phyloP scores from a whole-genome alignment of 2,797 vertebrate genomes.

The Macrochelys suwanniensis region DNA sequence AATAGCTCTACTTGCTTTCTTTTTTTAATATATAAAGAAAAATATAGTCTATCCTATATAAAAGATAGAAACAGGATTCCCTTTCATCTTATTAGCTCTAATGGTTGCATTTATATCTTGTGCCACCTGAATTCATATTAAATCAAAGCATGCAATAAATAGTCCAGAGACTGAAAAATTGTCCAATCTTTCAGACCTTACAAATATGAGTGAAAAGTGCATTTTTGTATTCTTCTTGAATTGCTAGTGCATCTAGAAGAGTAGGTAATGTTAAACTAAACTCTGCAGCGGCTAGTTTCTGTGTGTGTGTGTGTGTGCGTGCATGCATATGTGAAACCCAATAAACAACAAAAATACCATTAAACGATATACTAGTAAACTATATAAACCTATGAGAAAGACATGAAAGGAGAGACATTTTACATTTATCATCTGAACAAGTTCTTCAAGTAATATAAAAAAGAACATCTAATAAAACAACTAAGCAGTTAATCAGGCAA shows the following conservation, averaged over 20 bases:
- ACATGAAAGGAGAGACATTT: neutral
- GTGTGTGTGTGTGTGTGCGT: too few species aligned
- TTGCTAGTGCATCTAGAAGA: slow-evolving; percentile 7
- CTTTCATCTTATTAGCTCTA: neutral
- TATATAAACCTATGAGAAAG: neutral
- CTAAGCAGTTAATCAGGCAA: neutral
- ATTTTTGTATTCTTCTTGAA: slow-evolving; percentile 2
- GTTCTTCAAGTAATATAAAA: neutral
- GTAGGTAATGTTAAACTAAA: neutral
- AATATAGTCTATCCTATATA: neutral
- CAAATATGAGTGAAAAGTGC: neutral
- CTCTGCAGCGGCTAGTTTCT: neutral
- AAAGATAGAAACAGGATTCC: neutral
- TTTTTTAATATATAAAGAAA: neutral
- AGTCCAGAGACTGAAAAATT: neutral
- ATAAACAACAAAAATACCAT: too few species aligned
- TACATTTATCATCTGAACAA: neutral
- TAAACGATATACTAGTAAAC: neutral
- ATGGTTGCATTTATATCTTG: neutral
- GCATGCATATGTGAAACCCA: neutral
- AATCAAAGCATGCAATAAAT: neutral
- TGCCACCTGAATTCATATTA: neutral
- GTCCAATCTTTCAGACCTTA: neutral
- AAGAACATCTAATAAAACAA: neutral
- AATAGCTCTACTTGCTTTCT: neutral